Base-by-base conservation (phyloP, 2,113 vertebrate species). In the Crotalus helleri region DNA sequence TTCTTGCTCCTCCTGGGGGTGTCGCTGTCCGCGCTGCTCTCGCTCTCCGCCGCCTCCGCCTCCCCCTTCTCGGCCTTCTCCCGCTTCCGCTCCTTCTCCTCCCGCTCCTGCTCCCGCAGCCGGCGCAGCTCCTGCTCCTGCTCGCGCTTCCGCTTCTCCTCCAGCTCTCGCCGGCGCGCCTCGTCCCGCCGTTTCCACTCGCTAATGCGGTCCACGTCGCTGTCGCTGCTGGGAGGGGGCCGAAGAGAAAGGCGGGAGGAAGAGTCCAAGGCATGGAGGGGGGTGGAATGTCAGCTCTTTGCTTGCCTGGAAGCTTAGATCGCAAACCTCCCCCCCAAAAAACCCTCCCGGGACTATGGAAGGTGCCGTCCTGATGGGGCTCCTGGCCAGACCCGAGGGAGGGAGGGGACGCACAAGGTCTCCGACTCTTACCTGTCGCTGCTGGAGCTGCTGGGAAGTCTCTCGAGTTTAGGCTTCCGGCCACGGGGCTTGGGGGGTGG, bases 181-280 rank as follows among this genome's bases (percentile, higher is more conserved):
- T 99, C 99, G 0, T 99, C 99, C 1, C 98, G 94, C 90, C 98
- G 98, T 96, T 99, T 99, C 99, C 99, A 99, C 91, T 99, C 99
- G 0, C 99, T 99, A 97, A 99, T 98, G 89, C 98, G 98, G 96
- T 99, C 99, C 5, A 98, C 97, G 3, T 98, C 98, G 2, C 98
- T 99, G 92, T 95, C 95, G 0, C 96, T 97, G 95, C 0, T 0
- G 95, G 0, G 0, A 1, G 49, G 57, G 12, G 1, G 93, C 26
- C 58, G 64, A 39, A 85, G 29, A 69, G 3, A 6, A 3, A 55
- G 2, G 7, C 5, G 23, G 26, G 23, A 13, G 21, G 26, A 15
- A 17, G 24, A 0, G 64, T 24, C 5, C 58, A 44, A 69, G 58
- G 86, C 24, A 26, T 3, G 13, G 26, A 44, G 44, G 54, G 19